These are phyloP conservation scores for Poecilobothrus nobilitatus DNA, from an alignment of 2,888 invertebrate genomes.

Conservation along the genomic window DNA sequence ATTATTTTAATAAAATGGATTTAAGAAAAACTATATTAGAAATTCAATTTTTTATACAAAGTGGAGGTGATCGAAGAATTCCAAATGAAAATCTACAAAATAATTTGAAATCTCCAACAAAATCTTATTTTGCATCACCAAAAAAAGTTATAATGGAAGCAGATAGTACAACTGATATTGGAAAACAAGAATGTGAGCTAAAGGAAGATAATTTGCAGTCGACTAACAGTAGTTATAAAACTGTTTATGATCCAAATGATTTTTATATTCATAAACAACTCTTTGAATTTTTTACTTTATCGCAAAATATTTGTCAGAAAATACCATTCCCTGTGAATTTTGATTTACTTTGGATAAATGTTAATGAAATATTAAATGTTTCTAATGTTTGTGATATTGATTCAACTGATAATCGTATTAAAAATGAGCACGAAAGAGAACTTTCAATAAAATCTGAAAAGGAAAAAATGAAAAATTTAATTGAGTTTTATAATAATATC, in stretches of 20 bases:
- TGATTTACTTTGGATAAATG: constrained; percentile 33
- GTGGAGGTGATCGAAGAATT: constrained; percentile 41
- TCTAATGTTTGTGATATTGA: constrained; percentile 23
- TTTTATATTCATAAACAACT: constrained; percentile 32
- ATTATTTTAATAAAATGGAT: constrained; percentile 58
- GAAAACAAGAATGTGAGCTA: constrained; percentile 18
- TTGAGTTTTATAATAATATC: constrained; percentile 42
- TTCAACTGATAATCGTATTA: not conserved
- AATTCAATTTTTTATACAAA: constrained; percentile 61
- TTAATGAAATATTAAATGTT: constrained; percentile 30
- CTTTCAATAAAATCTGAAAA: constrained; percentile 35
- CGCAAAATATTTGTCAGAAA: constrained; percentile 34
- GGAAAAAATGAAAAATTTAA: constrained; percentile 39
- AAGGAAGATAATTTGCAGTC: constrained; percentile 17
- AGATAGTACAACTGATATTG: constrained; percentile 19
- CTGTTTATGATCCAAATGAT: constrained; percentile 16
- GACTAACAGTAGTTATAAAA: constrained; percentile 9
- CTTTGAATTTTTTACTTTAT: constrained; percentile 37
- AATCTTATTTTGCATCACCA: constrained; percentile 29
- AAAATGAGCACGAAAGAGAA: constrained; percentile 3
- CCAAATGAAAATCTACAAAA: constrained; percentile 8
- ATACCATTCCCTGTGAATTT: constrained; percentile 40
- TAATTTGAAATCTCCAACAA: constrained; percentile 9
- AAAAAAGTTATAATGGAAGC: constrained; percentile 26
- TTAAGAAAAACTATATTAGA: constrained; percentile 62